Evolutionary conservation across 2,797 vertebrate species (phyloP), one percentile per base, ranked within the genome.

Genomic region (Phoebastria nigripes): DNA sequence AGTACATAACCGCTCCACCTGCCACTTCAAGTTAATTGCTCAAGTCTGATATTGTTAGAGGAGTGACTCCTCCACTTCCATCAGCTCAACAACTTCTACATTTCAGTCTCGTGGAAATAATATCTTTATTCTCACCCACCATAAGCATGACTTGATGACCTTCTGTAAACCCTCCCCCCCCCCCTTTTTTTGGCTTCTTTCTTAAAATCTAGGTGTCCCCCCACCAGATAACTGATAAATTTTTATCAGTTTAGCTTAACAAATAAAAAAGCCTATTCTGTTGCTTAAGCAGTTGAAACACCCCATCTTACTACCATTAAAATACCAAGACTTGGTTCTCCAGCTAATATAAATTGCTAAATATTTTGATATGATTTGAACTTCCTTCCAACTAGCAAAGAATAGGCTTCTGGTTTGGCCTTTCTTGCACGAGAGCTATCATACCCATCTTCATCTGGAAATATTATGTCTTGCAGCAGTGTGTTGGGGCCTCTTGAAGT

Each of bases 101-200:
- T 52, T 65, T 69, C 31, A 44, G 35, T 35, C 21, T 25, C 21
- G 14, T 3, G 8, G 58, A 71, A 90, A 70, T 33, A 73, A 20
- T 37, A 46, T 33, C 10, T 83, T 65, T 55, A 25, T 62, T 87
- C 39, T 44, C 15, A 58, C 12, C 5, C 15, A 39, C 11, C 12
- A 11, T 11, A 20, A 41, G 6, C 24, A 20, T 29, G n/a, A 41
- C 20, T 74, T 28, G 4, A 44, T 39, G n/a, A 20, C 29, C 8
- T 3, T 42, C n/a, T 58, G 11, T 73, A 56, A 77, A 10, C 5
- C 5, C 4, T 7, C 7, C 8, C 12, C 0, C 6, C 7, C 11
- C 19, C 8, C 8, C 7, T 37, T 44, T 39, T 59, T 31, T 35
- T 15, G 9, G 2, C 9, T 52, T 39, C 7, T 39, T 76, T 70